phyloP scores from a whole-genome alignment of 2,113 vertebrate genomes.

The Plotosus lineatus region DNA sequence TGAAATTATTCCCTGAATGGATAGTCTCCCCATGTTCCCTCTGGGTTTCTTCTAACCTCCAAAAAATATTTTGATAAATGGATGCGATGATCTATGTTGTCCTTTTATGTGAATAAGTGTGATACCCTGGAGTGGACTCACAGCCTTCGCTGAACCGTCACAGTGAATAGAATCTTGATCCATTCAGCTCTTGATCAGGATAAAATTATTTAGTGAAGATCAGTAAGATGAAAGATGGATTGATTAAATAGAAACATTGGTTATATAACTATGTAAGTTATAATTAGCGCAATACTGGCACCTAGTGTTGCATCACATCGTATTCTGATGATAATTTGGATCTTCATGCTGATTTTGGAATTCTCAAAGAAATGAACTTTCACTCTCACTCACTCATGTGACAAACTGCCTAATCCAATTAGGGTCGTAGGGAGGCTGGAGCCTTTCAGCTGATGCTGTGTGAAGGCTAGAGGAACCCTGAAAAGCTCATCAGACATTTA shows the following conservation, averaged over 20 bases:
- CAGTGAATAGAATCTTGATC: background rate
- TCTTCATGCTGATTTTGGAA: background rate
- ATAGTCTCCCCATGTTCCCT: background rate
- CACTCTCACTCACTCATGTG: too few relatives aligned
- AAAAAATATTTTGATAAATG: background rate
- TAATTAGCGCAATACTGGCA: slow-evolving; percentile 21
- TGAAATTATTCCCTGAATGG: background rate
- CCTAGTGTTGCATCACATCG: slow-evolving; percentile 8
- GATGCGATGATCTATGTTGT: background rate
- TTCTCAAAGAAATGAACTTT: background rate
- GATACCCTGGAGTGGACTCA: background rate
- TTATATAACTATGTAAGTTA: background rate
- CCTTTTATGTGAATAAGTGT: background rate
- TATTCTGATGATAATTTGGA: background rate
- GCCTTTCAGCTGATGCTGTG: too few relatives aligned
- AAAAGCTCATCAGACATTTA: too few relatives aligned
- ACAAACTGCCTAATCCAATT: too few relatives aligned
- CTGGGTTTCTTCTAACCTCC: background rate
- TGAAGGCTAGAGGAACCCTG: too few relatives aligned
- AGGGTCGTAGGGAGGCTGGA: too few relatives aligned
- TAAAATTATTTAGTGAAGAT: background rate
- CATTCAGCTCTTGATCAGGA: background rate
- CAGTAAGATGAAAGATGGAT: background rate
- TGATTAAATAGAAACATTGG: background rate
- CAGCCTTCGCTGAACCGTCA: background rate